Conservation (phyloP, 2,888 invertebrate species). For the Craniophora ligustri region DNA sequence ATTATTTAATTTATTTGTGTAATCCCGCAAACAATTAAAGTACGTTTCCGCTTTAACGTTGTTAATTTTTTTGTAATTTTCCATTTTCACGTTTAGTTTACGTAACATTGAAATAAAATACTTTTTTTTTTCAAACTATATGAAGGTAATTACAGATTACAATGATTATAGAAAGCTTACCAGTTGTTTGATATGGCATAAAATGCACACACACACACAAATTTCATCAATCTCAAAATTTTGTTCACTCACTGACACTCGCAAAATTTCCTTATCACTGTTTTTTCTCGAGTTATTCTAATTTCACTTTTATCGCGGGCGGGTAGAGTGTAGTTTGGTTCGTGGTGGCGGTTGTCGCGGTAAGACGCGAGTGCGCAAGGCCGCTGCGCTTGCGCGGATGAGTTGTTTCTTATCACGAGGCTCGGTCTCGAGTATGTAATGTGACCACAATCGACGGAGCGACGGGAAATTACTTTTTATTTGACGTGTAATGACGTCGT, state of each 20-base stretch:
- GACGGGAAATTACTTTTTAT: constrained; percentile 46
- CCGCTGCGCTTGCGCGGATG: constrained; percentile 78
- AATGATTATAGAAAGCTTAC: constrained; percentile 51
- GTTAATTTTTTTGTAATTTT: constrained; percentile 8
- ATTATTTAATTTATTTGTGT: neutral
- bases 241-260: constrained; percentile 43
- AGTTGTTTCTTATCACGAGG: constrained; percentile 79
- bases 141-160: constrained; percentile 22
- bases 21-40: neutral
- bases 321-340: constrained; percentile 33
- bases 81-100: constrained; percentile 8
- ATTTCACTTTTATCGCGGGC: constrained; percentile 36
- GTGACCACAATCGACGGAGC: constrained; percentile 51
- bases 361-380: constrained; percentile 74
- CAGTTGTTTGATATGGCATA: constrained; percentile 3
- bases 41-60: neutral
- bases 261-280: constrained; percentile 41
- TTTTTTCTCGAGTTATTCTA: constrained; percentile 32
- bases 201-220: constrained; percentile 33
- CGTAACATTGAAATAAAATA: constrained; percentile 18
- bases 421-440: constrained; percentile 44
- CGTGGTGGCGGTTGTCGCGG: constrained; percentile 16
- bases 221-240: constrained; percentile 49
- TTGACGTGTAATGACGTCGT: constrained; percentile 27
- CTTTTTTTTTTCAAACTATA: constrained; percentile 29